Percentiles rank a stretch among this genome's conserved stretches.
These are phyloP conservation scores for Tetramorium simillimum DNA, from an alignment of 1,140 invertebrate genomes.

Conservation along the genomic window DNA sequence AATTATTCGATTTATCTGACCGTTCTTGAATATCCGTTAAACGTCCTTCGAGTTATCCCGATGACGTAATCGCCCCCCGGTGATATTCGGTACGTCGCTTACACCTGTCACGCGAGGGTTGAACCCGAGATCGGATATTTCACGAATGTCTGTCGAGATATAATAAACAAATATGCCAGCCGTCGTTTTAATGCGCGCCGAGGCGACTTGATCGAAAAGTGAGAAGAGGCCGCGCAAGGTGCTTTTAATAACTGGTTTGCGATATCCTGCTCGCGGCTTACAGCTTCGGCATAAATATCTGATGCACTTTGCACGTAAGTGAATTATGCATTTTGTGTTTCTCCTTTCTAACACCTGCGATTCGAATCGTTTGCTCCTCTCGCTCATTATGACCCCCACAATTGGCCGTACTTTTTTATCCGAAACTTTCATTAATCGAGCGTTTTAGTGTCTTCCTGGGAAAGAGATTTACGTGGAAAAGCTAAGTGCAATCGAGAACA, in stretches of 20 bases:
- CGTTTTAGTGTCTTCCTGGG: neutral
- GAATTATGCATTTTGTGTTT: constrained; percentile 57
- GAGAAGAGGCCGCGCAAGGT: constrained; percentile 31
- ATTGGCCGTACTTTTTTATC: neutral
- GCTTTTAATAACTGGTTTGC: constrained; percentile 72
- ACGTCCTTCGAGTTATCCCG: constrained; percentile 24
- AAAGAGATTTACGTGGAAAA: neutral
- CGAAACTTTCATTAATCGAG: constrained; percentile 27
- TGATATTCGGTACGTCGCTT: constrained; percentile 3
- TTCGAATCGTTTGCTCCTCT: constrained; percentile 2
- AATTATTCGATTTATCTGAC: constrained; percentile 44
- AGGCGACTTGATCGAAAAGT: constrained; percentile 39
- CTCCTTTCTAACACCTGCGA: constrained; percentile 53
- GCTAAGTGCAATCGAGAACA: neutral
- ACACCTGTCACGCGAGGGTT: constrained; percentile 19
- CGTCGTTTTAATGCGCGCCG: constrained; percentile 7
- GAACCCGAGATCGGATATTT: constrained; percentile 12
- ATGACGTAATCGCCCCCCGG: constrained; percentile 19
- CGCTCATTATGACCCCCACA: neutral
- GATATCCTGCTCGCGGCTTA: constrained; percentile 64
- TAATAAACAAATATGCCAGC: constrained; percentile 18
- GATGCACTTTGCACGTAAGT: constrained; percentile 58
- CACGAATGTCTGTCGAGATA: constrained; percentile 36
- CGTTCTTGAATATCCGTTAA: constrained; percentile 20
- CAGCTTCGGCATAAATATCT: constrained; percentile 52